Conservation (phyloP, 2,113 vertebrate genomes). For the Xenopus tropicalis region DNA sequence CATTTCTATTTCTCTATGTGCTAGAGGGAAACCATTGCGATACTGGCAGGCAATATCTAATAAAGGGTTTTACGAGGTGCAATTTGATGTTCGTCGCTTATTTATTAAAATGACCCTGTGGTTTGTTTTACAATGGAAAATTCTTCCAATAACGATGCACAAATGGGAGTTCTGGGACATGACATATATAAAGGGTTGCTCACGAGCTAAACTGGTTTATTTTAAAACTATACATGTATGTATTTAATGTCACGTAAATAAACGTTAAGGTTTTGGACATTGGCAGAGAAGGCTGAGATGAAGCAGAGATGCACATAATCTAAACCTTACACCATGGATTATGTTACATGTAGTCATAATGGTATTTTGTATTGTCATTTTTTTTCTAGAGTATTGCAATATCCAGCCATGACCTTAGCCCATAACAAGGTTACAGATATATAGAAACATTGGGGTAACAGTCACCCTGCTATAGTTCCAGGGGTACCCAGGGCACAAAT, state of each 20-base stretch:
- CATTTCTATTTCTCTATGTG: not conserved
- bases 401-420: no score
- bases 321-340: slow-evolving; percentile 8
- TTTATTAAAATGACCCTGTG: slow-evolving; percentile 26
- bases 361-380: no score
- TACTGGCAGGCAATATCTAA: slow-evolving; percentile 20
- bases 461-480: no score
- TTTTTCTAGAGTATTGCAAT: no score
- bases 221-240: not conserved
- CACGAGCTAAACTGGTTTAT: not conserved
- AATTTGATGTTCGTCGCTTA: slow-evolving; percentile 8
- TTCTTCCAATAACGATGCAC: slow-evolving; percentile 5
- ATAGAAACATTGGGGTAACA: no score
- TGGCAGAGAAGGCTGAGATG: not conserved
- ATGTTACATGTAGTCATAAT: not conserved
- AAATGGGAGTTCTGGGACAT: slow-evolving; percentile 8
- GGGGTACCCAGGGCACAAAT: no score
- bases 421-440: no score
- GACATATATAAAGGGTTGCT: slow-evolving; percentile 2
- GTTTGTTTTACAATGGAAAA: slow-evolving; percentile 33
- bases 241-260: slow-evolving; percentile 5
- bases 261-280: not conserved
- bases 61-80: slow-evolving; percentile 27
- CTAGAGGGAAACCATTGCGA: not conserved
- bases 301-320: not conserved